A percentile compares a stretch with the other conserved stretches of the same genome.
Evolutionary conservation across 2,888 invertebrate genomes (phyloP).

Genomic region (Cryptophagus acutangulus): DNA sequence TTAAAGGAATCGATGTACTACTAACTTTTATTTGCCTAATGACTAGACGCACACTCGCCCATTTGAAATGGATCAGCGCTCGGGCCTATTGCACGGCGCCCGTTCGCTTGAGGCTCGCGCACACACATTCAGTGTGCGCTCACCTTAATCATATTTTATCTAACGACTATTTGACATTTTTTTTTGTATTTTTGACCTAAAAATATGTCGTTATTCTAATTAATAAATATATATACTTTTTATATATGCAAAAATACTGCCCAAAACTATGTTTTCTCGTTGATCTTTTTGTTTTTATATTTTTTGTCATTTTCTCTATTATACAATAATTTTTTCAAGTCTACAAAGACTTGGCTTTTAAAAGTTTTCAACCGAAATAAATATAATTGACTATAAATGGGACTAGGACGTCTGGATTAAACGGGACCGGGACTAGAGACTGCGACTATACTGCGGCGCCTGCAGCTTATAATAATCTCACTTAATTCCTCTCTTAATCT

Average conservation of each 20-base stretch:
- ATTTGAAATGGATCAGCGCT: slow-evolving; percentile 34
- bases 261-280: slow-evolving; percentile 45
- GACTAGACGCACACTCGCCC: slow-evolving; percentile 49
- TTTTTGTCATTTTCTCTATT: slow-evolving; percentile 14
- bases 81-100: slow-evolving; percentile 45
- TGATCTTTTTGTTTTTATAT: slow-evolving; percentile 27
- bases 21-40: slow-evolving; percentile 33
- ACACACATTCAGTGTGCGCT: neutral
- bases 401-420: slow-evolving; percentile 40
- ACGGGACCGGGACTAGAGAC: slow-evolving; percentile 42
- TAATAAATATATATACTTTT: slow-evolving; percentile 30
- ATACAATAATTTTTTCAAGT: slow-evolving; percentile 25
- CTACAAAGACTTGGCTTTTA: slow-evolving; percentile 21
- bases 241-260: slow-evolving; percentile 49
- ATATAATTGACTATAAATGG: slow-evolving; percentile 47
- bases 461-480: slow-evolving; percentile 32
- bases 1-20: slow-evolving; percentile 25
- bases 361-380: slow-evolving; percentile 30
- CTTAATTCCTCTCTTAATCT: slow-evolving; percentile 39
- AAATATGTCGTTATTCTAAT: neutral
- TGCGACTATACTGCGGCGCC: slow-evolving; percentile 38
- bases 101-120: slow-evolving; percentile 9
- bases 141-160: too few species aligned
- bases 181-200: slow-evolving; percentile 3
- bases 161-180: neutral